Evolutionary conservation across 1,140 invertebrate species (phyloP).

Genomic region (Rhysida immarginata): DNA sequence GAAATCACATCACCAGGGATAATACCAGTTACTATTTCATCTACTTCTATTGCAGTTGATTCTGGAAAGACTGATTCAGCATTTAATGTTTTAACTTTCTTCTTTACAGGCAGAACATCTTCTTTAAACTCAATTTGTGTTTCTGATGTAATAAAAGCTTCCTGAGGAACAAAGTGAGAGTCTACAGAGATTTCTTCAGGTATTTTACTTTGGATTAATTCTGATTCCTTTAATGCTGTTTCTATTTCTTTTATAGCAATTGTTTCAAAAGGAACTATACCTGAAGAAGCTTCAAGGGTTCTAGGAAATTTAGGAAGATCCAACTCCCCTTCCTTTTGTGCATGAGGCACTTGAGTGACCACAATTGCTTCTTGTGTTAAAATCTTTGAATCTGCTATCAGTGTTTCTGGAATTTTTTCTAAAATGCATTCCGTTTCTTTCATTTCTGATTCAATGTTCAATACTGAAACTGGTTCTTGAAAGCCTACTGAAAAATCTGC

Average conservation of each 20-base stretch:
- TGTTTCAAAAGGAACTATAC: conserved; percentile 32
- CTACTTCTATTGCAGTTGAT: neutral
- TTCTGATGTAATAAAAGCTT: neutral
- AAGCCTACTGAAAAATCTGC: conserved; percentile 11
- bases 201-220: conserved; percentile 26
- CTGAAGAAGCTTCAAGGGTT: conserved; percentile 31
- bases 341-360: neutral
- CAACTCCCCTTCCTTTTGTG: conserved; percentile 35
- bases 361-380: neutral
- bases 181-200: conserved; percentile 21
- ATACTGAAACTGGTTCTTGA: conserved; percentile 7
- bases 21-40: conserved; percentile 1
- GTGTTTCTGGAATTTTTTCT: neutral
- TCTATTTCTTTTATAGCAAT: conserved; percentile 36
- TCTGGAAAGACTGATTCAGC: neutral
- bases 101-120: neutral
- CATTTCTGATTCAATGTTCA: neutral
- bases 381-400: neutral
- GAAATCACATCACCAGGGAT: neutral
- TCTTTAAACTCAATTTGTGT: neutral
- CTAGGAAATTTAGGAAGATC: conserved; percentile 30
- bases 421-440: neutral
- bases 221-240: conserved; percentile 37
- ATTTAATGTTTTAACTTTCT: neutral
- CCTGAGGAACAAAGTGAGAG: neutral